Percentiles rank a stretch among this genome's conserved stretches.
These are phyloP conservation scores for Chrysochloris asiatica DNA, from an alignment of 2,113 vertebrate species.

Conservation along the genomic window DNA sequence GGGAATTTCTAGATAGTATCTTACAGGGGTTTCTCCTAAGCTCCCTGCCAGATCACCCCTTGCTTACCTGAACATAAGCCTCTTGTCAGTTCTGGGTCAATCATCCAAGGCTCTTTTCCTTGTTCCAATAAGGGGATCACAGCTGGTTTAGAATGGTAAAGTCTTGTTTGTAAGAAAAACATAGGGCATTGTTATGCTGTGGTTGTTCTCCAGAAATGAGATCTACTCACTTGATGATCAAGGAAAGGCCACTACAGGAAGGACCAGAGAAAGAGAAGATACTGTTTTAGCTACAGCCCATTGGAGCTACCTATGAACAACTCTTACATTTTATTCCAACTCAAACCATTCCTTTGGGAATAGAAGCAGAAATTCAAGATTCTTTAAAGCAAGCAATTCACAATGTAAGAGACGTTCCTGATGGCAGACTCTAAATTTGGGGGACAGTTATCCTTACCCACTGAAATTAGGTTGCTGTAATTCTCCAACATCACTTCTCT, in stretches of 20 bases:
- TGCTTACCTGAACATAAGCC: constrained; percentile 54
- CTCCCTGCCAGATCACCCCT: neutral
- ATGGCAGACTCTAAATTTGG: neutral
- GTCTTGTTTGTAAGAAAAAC: constrained; percentile 59
- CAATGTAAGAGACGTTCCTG: constrained; percentile 8
- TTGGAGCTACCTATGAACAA: neutral
- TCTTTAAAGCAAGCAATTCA: constrained; percentile 39
- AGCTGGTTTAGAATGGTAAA: constrained; percentile 59
- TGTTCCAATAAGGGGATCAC: constrained; percentile 64
- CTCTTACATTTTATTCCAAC: constrained; percentile 35
- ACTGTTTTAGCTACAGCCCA: neutral
- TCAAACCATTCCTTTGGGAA: constrained; percentile 34
- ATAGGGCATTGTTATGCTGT: constrained; percentile 43
- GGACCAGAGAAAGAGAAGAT: constrained; percentile 24
- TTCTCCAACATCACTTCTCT: constrained; percentile 67
- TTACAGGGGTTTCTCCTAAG: neutral
- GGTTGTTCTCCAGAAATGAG: neutral
- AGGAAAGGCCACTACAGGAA: neutral
- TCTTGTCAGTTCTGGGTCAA: constrained; percentile 34
- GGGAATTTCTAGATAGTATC: neutral
- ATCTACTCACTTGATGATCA: constrained; percentile 22
- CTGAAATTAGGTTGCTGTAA: constrained; percentile 62
- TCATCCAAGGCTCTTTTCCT: constrained; percentile 60
- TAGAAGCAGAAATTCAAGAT: neutral
- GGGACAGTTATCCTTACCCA: constrained; percentile 47